These are phyloP conservation scores for Gryon sp. DNA, from an alignment of 1,140 invertebrate genomes.

Conservation along the genomic window DNA sequence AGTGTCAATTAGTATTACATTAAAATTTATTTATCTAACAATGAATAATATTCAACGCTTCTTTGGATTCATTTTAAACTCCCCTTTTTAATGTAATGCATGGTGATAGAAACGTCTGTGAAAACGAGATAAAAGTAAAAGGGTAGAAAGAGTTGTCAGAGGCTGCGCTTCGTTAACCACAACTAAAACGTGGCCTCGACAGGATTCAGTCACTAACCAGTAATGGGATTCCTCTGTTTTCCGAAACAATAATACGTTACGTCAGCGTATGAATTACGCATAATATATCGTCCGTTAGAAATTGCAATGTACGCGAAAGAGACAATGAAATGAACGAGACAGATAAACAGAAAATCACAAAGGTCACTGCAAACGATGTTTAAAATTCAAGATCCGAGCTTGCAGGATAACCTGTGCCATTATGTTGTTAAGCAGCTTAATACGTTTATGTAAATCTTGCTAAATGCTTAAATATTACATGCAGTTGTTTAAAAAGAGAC, in stretches of 20 bases:
- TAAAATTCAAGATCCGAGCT: conserved; percentile 38
- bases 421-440: conserved; percentile 19
- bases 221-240: conserved; percentile 78
- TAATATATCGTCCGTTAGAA: conserved; percentile 55
- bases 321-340: background rate
- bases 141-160: conserved; percentile 47
- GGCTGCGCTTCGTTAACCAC: conserved; percentile 72
- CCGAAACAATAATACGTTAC: conserved; percentile 76
- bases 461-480: conserved; percentile 20
- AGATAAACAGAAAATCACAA: background rate
- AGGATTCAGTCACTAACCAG: conserved; percentile 74
- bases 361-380: conserved; percentile 11
- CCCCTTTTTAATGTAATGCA: conserved; percentile 17
- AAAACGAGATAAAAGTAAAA: conserved; percentile 45
- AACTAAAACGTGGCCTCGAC: conserved; percentile 72
- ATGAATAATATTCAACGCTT: conserved; percentile 9
- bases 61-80: background rate
- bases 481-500: no score
- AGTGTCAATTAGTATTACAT: no score
- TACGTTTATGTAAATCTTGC: conserved; percentile 21
- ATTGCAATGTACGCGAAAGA: background rate
- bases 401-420: conserved; percentile 2
- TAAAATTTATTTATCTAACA: no score
- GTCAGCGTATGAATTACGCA: conserved; percentile 76
- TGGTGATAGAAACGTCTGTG: conserved; percentile 37